Percentiles rank a stretch among this genome's conserved stretches.
phyloP scores from a whole-genome alignment of 2,113 vertebrate species.

The Cyprinus carpio region DNA sequence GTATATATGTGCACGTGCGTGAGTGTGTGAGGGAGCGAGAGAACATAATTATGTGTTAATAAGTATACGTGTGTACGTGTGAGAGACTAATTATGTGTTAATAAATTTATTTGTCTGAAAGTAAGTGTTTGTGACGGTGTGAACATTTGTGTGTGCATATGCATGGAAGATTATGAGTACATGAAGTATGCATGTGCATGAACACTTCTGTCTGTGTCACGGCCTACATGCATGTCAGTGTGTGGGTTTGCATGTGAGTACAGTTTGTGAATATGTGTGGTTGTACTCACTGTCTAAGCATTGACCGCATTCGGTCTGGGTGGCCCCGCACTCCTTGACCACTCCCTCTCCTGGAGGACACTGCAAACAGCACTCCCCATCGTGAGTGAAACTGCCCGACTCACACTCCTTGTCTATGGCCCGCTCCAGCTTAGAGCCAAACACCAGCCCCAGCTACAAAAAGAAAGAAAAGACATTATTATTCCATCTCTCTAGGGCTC shows the following conservation, averaged over 20 bases:
- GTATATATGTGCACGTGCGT: neutral
- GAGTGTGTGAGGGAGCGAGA: neutral
- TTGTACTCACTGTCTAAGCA: constrained; percentile 94
- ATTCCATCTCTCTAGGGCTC: neutral
- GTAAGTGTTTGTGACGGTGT: constrained; percentile 1
- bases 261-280: neutral
- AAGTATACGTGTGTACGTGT: constrained; percentile 3
- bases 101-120: neutral
- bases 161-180: neutral
- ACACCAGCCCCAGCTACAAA: constrained; percentile 65
- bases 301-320: constrained; percentile 86
- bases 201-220: neutral
- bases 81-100: neutral
- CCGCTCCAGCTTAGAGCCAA: constrained; percentile 69
- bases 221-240: neutral
- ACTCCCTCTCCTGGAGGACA: constrained; percentile 94
- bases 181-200: neutral
- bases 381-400: constrained; percentile 62
- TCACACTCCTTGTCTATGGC: constrained; percentile 65
- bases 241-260: neutral
- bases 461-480: neutral
- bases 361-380: constrained; percentile 85
- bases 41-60: constrained; percentile 3
- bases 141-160: constrained; percentile 23
- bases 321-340: constrained; percentile 77